Evolutionary conservation across 2,888 invertebrate species (phyloP).

Genomic region (Orthosia cruda): DNA sequence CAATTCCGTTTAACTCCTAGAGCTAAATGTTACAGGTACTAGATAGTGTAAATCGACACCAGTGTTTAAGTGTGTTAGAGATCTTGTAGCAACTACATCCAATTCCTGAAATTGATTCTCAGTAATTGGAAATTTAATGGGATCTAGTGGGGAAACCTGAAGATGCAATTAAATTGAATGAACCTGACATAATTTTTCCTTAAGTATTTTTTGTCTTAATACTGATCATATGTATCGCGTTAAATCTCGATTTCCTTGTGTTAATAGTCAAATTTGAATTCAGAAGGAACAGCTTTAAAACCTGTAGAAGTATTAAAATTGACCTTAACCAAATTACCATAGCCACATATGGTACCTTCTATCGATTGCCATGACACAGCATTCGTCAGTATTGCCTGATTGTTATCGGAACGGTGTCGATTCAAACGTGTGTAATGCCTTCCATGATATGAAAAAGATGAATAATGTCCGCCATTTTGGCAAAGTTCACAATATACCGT

Average conservation of each 20-base stretch:
- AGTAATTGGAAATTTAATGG: constrained; percentile 8
- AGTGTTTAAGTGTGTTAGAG: background rate
- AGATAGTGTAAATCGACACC: background rate
- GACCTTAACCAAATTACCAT: constrained; percentile 15
- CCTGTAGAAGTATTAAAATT: background rate
- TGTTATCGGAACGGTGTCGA: constrained; percentile 51
- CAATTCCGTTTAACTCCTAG: background rate
- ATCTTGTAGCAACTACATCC: background rate
- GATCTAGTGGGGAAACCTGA: background rate
- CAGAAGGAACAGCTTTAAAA: background rate
- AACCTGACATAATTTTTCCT: background rate
- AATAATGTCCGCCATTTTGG: constrained; percentile 54
- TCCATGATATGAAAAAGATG: constrained; percentile 57
- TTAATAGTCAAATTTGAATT: background rate
- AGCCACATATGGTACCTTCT: constrained; percentile 5
- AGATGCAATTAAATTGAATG: background rate
- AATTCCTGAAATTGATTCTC: background rate
- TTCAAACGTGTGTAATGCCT: constrained; percentile 43
- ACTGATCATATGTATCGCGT: background rate
- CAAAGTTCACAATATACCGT: constrained; percentile 46
- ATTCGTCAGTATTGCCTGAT: constrained; percentile 57
- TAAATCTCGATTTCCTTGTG: background rate
- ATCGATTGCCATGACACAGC: constrained; percentile 49
- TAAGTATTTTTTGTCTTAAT: background rate
- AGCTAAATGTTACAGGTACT: background rate